Base-by-base conservation (phyloP, 2,888 invertebrate species). In the Cryptosula pallasiana region DNA sequence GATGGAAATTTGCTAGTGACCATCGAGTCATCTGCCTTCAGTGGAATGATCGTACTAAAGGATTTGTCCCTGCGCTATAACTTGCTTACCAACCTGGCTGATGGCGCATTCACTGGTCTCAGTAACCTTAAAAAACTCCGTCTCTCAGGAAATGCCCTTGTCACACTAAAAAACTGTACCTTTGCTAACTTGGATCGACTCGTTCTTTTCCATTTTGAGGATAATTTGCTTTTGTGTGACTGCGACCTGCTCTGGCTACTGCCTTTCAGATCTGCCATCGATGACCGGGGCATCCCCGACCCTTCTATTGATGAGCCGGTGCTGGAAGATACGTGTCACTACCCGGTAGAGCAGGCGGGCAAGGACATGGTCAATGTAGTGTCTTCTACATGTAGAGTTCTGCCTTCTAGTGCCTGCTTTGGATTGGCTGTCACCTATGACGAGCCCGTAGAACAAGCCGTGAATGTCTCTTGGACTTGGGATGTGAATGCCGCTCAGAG, bases 191-290 rank as follows among this genome's bases (percentile, higher is more conserved):
- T 63, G 32, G 63, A 63, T 63, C 63, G 63, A 27, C 63, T 63
- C 9, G 63, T 63, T 5, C 34, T 25, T 16, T 63, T 63, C 27
- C 63, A 63, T 34, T 63, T 32, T 32, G 63, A 63, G 16, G 63
- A 63, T 32, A 63, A 63, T n/a, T 3, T 63, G 3, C n/a, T 63
- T 16, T 32, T 63, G 9, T 63, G 63, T 34, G 63, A 63, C 32
- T 63, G 63, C 34, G 63, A 63, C 32, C 32, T 63, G 63, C 63
- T 63, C 13, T 63, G 63, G 63, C n/a, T 63, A 13, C 63, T 63
- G 9, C 25, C 20, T 5, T 63, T 63, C 63, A 27, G 25, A 9
- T 20, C 63, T 13, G 32, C 32, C 32, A 63, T 63, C n/a, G 27
- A 63, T 34, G 34, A 32, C 32, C 25, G 63, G 32, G 63, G 63